Evolutionary conservation across 2,888 invertebrate species (phyloP).

Genomic region (Nephrotoma flavescens): DNA sequence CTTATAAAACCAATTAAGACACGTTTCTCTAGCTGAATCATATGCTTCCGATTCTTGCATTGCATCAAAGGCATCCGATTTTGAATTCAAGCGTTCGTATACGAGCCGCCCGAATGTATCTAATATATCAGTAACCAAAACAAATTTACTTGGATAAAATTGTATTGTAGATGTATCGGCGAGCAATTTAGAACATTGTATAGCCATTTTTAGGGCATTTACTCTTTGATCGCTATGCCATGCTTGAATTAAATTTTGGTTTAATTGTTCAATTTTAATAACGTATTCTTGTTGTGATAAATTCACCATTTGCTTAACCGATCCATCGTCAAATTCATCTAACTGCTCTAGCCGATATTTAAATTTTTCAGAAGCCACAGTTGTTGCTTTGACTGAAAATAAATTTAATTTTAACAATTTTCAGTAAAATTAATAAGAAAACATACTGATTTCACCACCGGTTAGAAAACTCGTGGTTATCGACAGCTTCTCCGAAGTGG

Average conservation of each 20-base stretch:
- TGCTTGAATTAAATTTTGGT: conserved; percentile 75
- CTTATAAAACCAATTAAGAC: conserved; percentile 98
- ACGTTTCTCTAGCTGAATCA: conserved; percentile 86
- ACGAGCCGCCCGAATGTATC: conserved; percentile 89
- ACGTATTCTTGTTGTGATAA: conserved; percentile 89
- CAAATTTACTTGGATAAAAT: conserved; percentile 98
- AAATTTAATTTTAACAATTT: conserved; percentile 27
- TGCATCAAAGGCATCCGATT: conserved; percentile 42
- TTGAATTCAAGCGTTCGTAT: conserved; percentile 65
- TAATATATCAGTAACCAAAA: conserved; percentile 86
- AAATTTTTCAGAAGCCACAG: conserved; percentile 71
- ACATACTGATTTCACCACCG: conserved; percentile 61
- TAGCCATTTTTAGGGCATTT: conserved; percentile 89
- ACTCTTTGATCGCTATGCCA: conserved; percentile 93
- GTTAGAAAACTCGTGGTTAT: conserved; percentile 78
- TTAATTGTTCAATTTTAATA: conserved; percentile 75
- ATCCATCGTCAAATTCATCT: conserved; percentile 86
- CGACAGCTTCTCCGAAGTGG: conserved; percentile 84
- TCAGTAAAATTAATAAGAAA: not conserved
- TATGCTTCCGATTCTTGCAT: conserved; percentile 55
- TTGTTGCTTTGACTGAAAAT: conserved; percentile 62
- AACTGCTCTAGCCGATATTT: conserved; percentile 83
- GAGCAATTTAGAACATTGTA: conserved; percentile 90
- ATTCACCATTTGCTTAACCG: conserved; percentile 73
- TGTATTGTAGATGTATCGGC: conserved; percentile 78